Base-by-base conservation (phyloP, 1,140 invertebrate genomes). In the Drosophila repletoides region DNA sequence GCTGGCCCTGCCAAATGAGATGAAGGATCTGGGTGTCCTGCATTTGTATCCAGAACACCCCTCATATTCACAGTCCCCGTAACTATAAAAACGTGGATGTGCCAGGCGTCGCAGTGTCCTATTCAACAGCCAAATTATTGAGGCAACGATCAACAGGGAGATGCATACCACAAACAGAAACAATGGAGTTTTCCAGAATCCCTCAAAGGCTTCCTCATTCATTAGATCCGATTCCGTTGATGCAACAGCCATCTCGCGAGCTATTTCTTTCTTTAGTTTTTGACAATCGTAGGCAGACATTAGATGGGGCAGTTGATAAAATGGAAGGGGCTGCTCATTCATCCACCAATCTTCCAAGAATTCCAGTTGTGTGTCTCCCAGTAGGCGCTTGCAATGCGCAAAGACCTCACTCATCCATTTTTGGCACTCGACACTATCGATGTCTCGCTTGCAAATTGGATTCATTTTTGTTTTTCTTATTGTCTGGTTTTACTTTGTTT, bases 261-360 rank as follows among this genome's bases (percentile, higher is more conserved):
- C 49, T 5, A 83, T 52, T n/a, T 61, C 49, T 5, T 63, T 52
- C 7, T 43, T 45, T n/a, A 83, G 36, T 9, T 58, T 61, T 38
- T 73, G 51, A 33, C 77, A 83, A 10, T 83, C 72, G 19, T 40
- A 49, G 28, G 64, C 38, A n/a, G 77, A 69, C 59, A 83, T 69
- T 1, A 48, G 33, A n/a, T 38, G 46, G 0, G 79, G 55, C 6
- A 41, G 10, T 1, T 34, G 19, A 28, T 80, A 76, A 14, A 24
- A 55, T 0, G 26, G 21, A 7, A 28, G 14, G 0, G 55, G 36
- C 2, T 26, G 49, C 2, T 65, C 55, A 17, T 65, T 51, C 5
- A 75, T 26, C 77, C 77, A 83, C 77, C 69, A 83, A 2, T 24
- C 52, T 3, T 83, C 48, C 77, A 77, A 83, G 5, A 73, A 61